Percentiles rank a stretch among this genome's conserved stretches.
Evolutionary conservation across 2,888 invertebrate species (phyloP).

Genomic region (Leucophora obtusa): DNA sequence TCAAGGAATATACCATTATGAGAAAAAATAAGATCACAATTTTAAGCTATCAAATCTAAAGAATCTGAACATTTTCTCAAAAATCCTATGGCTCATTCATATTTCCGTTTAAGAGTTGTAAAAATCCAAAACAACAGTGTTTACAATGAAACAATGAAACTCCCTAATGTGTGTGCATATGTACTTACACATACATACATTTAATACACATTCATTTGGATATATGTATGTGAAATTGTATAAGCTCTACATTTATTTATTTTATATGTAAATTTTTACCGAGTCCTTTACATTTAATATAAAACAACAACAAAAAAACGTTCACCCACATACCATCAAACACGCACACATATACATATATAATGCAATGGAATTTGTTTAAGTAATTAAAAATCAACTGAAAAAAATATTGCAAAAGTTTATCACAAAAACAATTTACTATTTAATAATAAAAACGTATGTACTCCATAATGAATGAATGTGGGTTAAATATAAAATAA

Average conservation of each 20-base stretch:
- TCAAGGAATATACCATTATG: too few species aligned
- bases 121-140: too few species aligned
- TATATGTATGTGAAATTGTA: background rate
- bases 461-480: slow-evolving; percentile 22
- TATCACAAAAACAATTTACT: slow-evolving; percentile 34
- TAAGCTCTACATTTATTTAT: background rate
- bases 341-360: background rate
- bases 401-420: slow-evolving; percentile 9
- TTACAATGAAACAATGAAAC: too few species aligned
- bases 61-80: too few species aligned
- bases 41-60: too few species aligned
- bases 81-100: too few species aligned
- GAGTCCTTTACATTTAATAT: slow-evolving; percentile 36
- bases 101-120: too few species aligned
- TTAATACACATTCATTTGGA: background rate
- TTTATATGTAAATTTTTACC: slow-evolving; percentile 20
- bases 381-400: slow-evolving; percentile 49
- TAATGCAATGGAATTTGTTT: slow-evolving; percentile 54
- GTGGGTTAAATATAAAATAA: slow-evolving; percentile 39
- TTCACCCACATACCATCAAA: background rate
- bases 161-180: background rate
- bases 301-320: slow-evolving; percentile 7
- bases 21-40: too few species aligned
- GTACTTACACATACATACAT: background rate
- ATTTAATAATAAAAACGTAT: slow-evolving; percentile 35